phyloP scores from a whole-genome alignment of 2,797 vertebrate species.

The Margarornis squamiger region DNA sequence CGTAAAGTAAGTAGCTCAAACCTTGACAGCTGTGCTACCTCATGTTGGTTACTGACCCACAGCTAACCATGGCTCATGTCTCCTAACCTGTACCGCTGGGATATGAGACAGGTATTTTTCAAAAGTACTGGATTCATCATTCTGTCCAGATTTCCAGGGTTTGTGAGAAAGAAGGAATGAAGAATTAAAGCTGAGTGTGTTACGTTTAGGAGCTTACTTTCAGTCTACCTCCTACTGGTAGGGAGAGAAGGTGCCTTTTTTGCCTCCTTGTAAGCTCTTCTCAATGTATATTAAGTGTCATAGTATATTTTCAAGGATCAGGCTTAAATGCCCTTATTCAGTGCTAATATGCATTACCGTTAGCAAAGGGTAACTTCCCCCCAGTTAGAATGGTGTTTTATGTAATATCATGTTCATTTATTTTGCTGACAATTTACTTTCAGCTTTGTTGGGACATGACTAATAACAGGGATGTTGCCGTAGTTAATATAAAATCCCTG shows the following conservation, averaged over 20 bases:
- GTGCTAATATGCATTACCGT: not conserved
- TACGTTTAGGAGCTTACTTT: not conserved
- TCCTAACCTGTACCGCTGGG: not conserved
- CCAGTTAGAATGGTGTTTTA: not conserved
- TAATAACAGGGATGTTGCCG: not conserved
- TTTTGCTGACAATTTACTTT: not conserved
- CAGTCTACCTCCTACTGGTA: not conserved
- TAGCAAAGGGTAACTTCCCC: not conserved
- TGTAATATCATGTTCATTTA: not conserved
- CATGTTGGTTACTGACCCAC: not conserved
- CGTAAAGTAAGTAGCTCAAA: not conserved
- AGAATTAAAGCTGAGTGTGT: not conserved
- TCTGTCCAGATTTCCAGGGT: not conserved
- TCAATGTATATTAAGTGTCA: not conserved
- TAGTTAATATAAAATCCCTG: not conserved
- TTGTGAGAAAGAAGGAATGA: not conserved
- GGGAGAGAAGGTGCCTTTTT: not conserved
- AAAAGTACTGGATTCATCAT: not conserved
- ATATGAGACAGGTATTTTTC: not conserved
- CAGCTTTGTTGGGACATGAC: not conserved
- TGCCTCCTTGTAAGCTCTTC: not conserved
- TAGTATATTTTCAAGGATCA: not conserved
- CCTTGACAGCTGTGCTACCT: not conserved
- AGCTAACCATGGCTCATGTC: not conserved
- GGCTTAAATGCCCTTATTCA: not conserved